Base-by-base conservation (phyloP, 2,797 vertebrate genomes). In the Lepus townsendii region DNA sequence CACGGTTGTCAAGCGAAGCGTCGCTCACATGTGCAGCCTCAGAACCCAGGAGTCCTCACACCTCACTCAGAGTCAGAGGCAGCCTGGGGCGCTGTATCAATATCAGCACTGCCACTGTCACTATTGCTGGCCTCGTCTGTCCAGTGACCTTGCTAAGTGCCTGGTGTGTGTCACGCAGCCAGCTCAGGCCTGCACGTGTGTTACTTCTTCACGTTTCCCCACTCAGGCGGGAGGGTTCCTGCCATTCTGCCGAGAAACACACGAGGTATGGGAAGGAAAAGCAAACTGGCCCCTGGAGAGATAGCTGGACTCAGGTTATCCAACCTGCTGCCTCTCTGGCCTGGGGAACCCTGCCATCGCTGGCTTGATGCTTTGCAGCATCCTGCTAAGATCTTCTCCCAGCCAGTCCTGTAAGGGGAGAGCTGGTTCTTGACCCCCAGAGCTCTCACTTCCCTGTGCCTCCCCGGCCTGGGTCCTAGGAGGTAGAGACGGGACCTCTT, bases 61-160 rank as follows among this genome's bases (percentile, higher is more conserved):
- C 4, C 63, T 20, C 66, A 4, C 10, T 13, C 10, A 52, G 2
- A 3, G 2, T 73, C 42, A 77, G 20, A 65, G 27, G 7, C 50
- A 52, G 50, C 66, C 47, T 4, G 32, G 65, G 9, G 1, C 1
- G 0, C 2, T 7, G 1, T 9, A 35, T 22, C 42, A 38, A 3
- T 47, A 10, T 7, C 8, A 77, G 0, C 22, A 0, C 17, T 30
- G 3, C 50, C 24, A 17, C n/a, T 16, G 4, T 14, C 24, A 38
- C 11, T 4, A 19, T 14, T 19, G 1, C 50, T 38, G 1, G 35
- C 5, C 0, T 5, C 4, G 4, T 52, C 14, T 8, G 26, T 27
- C 22, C 3, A 10, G 11, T 26, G 35, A 30, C 22, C 26, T 10
- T 14, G 5, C 3, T 14, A 7, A 72, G 68, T 4, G 1, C 20